Base-by-base conservation (phyloP, 2,888 invertebrate genomes). In the Mactromeris polynyma region DNA sequence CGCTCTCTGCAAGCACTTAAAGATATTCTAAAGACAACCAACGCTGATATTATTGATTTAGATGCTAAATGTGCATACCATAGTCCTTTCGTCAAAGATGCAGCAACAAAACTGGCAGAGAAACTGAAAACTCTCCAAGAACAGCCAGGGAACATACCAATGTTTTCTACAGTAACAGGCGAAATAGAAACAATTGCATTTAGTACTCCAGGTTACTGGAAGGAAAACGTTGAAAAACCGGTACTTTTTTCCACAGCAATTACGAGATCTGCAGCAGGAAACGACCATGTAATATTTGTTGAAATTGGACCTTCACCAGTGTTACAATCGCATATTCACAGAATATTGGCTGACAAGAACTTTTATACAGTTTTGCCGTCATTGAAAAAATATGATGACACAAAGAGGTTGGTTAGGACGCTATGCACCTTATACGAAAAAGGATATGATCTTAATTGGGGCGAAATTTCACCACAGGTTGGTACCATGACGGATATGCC, bases 271-370 rank as follows among this genome's bases (percentile, higher is more conserved):
- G 81, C 86, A 2, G 51, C 85, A 0, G 73, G 80, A 36, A 86
- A 81, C 2, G 83, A 78, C 1, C 84, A 80, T n/a, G 94, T 92
- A 81, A 79, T 95, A 6, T 93, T 93, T 87, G 54, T 95, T 11
- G 95, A 95, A 86, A 93, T 95, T 36, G 95, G 95, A 14, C 95
- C 95, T 38, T 92, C 87, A 73, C 94, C 95, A 19, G 94, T 90
- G 0, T 81, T 91, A 2, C 46, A 69, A 26, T 87, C 88, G 2
- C 91, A 91, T 73, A 51, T 89, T 7, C 26, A 46, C 11, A 77
- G 46, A 7, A 88, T 90, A 38, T 26, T 91, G 11, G 33, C 58
- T 9, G 83, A 85, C 33, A 73, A 73, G 14, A 46, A 54, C 9
- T 85, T 36, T 2, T 81, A 78, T 19, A 33, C 79, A 26, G 31